Percentiles rank a stretch among this genome's conserved stretches.
Conservation (phyloP, 2,888 invertebrate genomes). For the Drosophila trichaetosa region DNA sequence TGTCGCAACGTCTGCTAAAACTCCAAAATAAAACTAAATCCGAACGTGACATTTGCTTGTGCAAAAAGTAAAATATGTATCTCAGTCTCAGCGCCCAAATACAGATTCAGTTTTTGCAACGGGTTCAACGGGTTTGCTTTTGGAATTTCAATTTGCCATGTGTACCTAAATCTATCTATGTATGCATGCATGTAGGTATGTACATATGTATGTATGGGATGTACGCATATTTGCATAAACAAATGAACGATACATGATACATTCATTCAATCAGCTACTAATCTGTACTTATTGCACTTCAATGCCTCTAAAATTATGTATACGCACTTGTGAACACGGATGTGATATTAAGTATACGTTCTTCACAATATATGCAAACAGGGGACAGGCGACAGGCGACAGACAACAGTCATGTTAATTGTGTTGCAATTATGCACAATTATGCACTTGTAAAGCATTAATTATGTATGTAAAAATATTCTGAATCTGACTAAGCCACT, state of each 20-base stretch:
- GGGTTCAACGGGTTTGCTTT: conserved; percentile 69
- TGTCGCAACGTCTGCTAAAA: conserved; percentile 54
- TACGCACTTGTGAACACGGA: conserved; percentile 3
- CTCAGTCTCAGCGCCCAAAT: conserved; percentile 52
- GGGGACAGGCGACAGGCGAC: not conserved
- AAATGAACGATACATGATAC: conserved; percentile 1
- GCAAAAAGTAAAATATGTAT: conserved; percentile 47
- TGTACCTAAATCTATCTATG: conserved; percentile 2
- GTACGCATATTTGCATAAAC: conserved; percentile 21
- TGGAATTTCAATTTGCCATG: conserved; percentile 60
- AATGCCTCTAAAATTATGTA: conserved; percentile 6
- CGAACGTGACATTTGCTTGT: conserved; percentile 64
- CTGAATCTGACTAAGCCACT: not conserved
- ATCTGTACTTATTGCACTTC: not conserved
- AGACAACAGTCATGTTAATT: not conserved
- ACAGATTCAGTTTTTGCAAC: conserved; percentile 58
- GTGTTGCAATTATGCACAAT: not conserved
- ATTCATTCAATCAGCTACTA: not conserved
- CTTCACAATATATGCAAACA: not conserved
- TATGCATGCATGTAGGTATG: not conserved
- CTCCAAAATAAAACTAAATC: conserved; percentile 22
- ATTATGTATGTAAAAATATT: not conserved
- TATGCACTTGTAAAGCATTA: not conserved
- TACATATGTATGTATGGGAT: not conserved
- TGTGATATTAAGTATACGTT: conserved; percentile 23